A percentile compares a stretch with the other conserved stretches of the same genome.
Conservation (phyloP, 2,888 invertebrate species). For the Drosophila affinis region DNA sequence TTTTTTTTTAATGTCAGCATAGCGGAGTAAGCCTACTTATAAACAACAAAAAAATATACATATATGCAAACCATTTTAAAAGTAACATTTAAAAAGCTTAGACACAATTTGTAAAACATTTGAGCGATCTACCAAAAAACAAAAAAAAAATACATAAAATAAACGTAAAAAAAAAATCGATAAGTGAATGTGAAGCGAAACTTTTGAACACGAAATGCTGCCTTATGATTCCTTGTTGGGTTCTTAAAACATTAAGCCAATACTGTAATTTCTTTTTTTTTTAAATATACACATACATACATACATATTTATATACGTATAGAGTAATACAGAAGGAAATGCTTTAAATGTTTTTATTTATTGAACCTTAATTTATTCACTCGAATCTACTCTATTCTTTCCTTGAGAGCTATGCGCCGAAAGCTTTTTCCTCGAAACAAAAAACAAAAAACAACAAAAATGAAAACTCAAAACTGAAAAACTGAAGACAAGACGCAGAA, state of each 20-base stretch:
- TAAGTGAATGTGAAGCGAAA: constrained; percentile 42
- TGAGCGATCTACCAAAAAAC: constrained; percentile 43
- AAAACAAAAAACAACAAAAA: neutral
- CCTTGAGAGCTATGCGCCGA: constrained; percentile 58
- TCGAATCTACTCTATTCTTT: constrained; percentile 41
- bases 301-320: constrained; percentile 26
- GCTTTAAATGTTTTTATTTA: constrained; percentile 59
- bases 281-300: constrained; percentile 34
- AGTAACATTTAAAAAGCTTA: constrained; percentile 34
- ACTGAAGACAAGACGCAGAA: neutral
- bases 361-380: constrained; percentile 24
- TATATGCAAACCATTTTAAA: constrained; percentile 41
- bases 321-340: constrained; percentile 45
- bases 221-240: constrained; percentile 74
- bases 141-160: constrained; percentile 3
- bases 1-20: constrained; percentile 32
- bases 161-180: constrained; percentile 10
- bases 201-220: constrained; percentile 54
- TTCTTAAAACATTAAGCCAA: constrained; percentile 45
- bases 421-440: constrained; percentile 52
- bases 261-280: constrained; percentile 49
- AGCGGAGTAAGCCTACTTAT: constrained; percentile 37
- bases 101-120: constrained; percentile 45
- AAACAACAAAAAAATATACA: constrained; percentile 19
- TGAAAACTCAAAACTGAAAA: neutral